phyloP scores from a whole-genome alignment of 2,113 vertebrate species.

The Megaceryle maxima region DNA sequence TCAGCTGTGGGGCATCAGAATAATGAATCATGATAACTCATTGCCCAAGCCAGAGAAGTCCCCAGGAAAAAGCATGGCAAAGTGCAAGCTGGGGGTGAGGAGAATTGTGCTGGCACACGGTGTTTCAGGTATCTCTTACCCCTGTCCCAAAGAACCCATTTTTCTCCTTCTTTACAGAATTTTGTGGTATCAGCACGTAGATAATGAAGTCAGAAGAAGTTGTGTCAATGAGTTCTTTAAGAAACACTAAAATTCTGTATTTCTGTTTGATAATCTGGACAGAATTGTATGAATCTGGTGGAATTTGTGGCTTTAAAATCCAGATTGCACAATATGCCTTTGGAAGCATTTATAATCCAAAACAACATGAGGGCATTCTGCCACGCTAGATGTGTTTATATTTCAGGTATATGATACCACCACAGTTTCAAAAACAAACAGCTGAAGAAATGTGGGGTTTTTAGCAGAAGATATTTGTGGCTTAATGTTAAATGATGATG shows the following conservation, averaged over 20 bases:
- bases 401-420: neutral
- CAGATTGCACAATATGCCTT: neutral
- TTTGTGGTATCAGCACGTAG: neutral
- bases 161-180: neutral
- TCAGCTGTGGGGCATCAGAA: neutral
- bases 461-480: neutral
- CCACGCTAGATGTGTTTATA: neutral
- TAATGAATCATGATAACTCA: neutral
- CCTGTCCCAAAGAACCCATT: neutral
- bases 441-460: neutral
- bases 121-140: neutral
- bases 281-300: neutral
- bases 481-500: neutral
- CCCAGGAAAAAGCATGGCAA: neutral
- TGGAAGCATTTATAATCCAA: neutral
- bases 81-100: neutral
- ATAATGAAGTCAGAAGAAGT: neutral
- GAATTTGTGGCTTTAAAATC: neutral
- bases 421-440: neutral
- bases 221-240: neutral
- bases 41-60: neutral
- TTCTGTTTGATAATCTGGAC: neutral
- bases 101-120: accelerated
- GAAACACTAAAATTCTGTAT: neutral
- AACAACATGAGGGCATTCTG: neutral